Conservation (phyloP, 2,888 invertebrate species). For the Oxytorus armatus region DNA sequence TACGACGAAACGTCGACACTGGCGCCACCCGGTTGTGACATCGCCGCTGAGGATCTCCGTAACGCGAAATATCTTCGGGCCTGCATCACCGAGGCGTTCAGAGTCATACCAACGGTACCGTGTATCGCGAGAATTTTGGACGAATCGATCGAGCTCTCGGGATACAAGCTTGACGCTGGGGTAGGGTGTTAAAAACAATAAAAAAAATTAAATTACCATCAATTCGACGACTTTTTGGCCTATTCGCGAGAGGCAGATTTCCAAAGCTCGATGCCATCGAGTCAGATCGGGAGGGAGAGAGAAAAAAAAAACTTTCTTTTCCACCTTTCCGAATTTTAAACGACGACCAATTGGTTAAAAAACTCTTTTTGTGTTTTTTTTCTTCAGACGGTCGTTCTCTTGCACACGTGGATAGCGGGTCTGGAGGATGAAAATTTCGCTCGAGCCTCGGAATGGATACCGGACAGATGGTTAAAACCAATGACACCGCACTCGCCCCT, state of each 20-base stretch:
- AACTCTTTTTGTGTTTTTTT: not conserved
- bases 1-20: conserved; percentile 87
- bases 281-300: too few species aligned
- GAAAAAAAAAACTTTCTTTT: too few species aligned
- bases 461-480: conserved; percentile 90
- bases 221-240: too few species aligned
- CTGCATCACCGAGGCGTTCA: conserved; percentile 91
- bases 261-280: too few species aligned
- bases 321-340: too few species aligned
- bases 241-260: too few species aligned
- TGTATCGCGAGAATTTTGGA: conserved; percentile 92
- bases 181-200: too few species aligned
- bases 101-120: conserved; percentile 91
- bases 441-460: conserved; percentile 89
- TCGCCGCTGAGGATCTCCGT: conserved; percentile 87
- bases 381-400: conserved; percentile 90
- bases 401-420: conserved; percentile 94
- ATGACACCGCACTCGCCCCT: conserved; percentile 86
- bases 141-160: conserved; percentile 89
- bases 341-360: too few species aligned
- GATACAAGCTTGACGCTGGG: conserved; percentile 89
- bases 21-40: conserved; percentile 86
- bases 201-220: too few species aligned
- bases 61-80: conserved; percentile 91
- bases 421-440: conserved; percentile 91